A percentile compares a stretch with the other conserved stretches of the same genome.
phyloP scores from a whole-genome alignment of 2,888 invertebrate species.

The Eupithecia inturbata region DNA sequence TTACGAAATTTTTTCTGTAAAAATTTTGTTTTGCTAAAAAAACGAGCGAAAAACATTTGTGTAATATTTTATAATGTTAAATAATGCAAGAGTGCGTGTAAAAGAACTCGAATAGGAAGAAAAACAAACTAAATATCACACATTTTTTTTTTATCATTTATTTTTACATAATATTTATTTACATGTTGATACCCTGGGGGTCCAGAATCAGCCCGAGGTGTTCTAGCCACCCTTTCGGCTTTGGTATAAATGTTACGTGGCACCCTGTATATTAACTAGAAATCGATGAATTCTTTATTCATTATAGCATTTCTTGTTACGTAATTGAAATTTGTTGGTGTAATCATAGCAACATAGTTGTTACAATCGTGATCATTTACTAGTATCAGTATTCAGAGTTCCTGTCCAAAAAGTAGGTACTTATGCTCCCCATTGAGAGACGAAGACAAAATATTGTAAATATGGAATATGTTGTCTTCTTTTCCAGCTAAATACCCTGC shows the following conservation, averaged over 20 bases:
- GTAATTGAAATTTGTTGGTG: neutral
- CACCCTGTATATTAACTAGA: neutral
- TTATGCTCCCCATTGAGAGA: slow-evolving; percentile 8
- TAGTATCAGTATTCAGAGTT: slow-evolving; percentile 30
- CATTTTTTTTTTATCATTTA: too few species aligned
- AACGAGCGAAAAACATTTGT: neutral
- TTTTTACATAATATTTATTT: too few species aligned
- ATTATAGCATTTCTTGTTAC: neutral
- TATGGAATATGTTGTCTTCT: slow-evolving; percentile 31
- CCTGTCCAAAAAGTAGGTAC: neutral
- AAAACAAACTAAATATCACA: too few species aligned
- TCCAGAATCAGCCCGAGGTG: too few species aligned
- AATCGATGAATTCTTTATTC: neutral
- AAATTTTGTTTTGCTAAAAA: too few species aligned
- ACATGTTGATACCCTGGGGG: too few species aligned
- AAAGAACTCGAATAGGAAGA: too few species aligned
- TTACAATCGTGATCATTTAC: slow-evolving; percentile 6
- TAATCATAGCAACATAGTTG: neutral
- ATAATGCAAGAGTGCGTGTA: too few species aligned
- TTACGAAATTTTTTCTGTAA: too few species aligned
- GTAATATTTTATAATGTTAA: too few species aligned
- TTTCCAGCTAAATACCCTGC: slow-evolving; percentile 34
- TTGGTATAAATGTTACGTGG: too few species aligned
- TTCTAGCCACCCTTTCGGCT: too few species aligned
- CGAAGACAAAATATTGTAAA: slow-evolving; percentile 27